Conservation (phyloP, 2,888 invertebrate genomes). For the Lasioglossum zephyrum region DNA sequence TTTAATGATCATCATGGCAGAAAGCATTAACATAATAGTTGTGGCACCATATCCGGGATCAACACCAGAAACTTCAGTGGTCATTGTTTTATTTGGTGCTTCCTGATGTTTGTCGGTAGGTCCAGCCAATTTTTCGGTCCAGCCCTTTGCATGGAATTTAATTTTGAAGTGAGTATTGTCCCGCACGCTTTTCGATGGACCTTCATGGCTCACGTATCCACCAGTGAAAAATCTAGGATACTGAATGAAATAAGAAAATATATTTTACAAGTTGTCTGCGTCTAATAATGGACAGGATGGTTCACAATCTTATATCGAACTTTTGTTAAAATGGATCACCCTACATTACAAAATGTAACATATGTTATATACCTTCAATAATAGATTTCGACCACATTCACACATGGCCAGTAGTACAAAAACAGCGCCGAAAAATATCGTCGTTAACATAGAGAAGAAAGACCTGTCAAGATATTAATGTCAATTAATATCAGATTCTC, state of each 20-base stretch:
- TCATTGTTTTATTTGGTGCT: constrained; percentile 88
- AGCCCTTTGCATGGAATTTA: constrained; percentile 92
- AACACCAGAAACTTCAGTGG: constrained; percentile 88
- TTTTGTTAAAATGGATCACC: neutral
- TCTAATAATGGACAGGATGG: neutral
- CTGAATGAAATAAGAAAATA: constrained; percentile 79
- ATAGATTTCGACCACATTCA: constrained; percentile 87
- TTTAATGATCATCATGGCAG: constrained; percentile 90
- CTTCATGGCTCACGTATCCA: constrained; percentile 89
- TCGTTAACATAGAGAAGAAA: constrained; percentile 85
- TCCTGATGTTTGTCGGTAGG: constrained; percentile 86
- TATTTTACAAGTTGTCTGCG: neutral
- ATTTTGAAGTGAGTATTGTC: constrained; percentile 88
- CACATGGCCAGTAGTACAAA: constrained; percentile 88
- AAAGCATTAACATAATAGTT: constrained; percentile 89
- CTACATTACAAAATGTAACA: neutral
- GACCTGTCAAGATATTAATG: constrained; percentile 81
- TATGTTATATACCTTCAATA: constrained; percentile 86
- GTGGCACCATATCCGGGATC: constrained; percentile 95
- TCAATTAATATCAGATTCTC: neutral
- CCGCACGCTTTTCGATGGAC: constrained; percentile 87
- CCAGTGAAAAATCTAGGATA: constrained; percentile 90
- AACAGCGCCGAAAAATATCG: constrained; percentile 86
- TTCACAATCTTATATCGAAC: neutral
- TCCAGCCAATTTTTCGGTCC: constrained; percentile 88